Conservation (phyloP, 2,888 invertebrate species). For the Spodoptera exigua region DNA sequence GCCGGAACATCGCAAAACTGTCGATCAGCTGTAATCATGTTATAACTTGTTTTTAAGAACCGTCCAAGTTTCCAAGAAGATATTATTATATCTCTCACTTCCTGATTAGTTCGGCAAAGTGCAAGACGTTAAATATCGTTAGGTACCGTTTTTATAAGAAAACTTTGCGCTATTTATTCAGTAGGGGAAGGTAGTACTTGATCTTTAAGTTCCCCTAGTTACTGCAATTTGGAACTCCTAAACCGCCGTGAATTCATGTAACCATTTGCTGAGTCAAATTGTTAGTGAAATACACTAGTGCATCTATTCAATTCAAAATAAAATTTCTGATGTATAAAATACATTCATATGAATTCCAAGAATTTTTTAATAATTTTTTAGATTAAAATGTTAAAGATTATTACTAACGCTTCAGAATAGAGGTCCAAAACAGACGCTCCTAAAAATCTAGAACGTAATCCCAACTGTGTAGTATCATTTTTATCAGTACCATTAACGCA, state of each 20-base stretch:
- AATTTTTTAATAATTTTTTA: background rate
- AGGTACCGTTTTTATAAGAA: constrained; percentile 48
- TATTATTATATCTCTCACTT: constrained; percentile 53
- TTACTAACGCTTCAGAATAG: constrained; percentile 4
- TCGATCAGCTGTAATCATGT: constrained; percentile 52
- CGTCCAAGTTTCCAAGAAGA: constrained; percentile 48
- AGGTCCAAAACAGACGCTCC: constrained; percentile 21
- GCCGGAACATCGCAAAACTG: constrained; percentile 52
- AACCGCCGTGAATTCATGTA: constrained; percentile 28
- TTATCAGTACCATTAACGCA: constrained; percentile 59
- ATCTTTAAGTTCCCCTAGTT: constrained; percentile 27
- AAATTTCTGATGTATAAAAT: background rate
- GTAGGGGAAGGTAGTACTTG: constrained; percentile 31
- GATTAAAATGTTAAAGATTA: background rate
- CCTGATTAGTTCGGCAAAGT: constrained; percentile 56
- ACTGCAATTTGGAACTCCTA: constrained; percentile 25
- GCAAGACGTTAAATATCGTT: constrained; percentile 53
- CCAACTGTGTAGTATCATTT: constrained; percentile 47
- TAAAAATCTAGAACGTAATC: constrained; percentile 47
- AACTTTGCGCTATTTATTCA: constrained; percentile 42
- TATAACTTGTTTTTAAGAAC: constrained; percentile 56
- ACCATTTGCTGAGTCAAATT: constrained; percentile 5
- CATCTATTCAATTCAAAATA: background rate
- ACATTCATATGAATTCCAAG: too few species aligned
- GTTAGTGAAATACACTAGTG: constrained; percentile 4